These are phyloP conservation scores for Pseudochaenichthys georgianus DNA, from an alignment of 2,797 vertebrate genomes.

Conservation along the genomic window DNA sequence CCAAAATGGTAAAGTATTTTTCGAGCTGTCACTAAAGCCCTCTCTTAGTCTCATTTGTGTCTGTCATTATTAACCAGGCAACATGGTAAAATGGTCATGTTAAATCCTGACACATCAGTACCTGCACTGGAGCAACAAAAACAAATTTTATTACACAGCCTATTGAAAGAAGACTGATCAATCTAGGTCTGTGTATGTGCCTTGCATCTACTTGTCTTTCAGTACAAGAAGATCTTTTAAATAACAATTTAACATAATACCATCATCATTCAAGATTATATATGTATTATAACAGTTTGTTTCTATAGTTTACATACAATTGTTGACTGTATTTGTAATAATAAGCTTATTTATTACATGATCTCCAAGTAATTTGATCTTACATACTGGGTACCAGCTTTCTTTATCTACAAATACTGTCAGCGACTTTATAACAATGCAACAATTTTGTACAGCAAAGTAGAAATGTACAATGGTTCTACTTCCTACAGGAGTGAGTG, in stretches of 20 bases:
- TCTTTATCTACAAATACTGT: neutral
- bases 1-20: slow-evolving; percentile 82
- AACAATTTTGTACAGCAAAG: too few relatives aligned
- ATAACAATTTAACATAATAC: neutral
- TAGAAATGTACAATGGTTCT: too few relatives aligned
- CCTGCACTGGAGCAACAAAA: neutral
- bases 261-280: neutral
- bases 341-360: neutral
- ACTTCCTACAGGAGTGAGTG: slow-evolving; percentile 84
- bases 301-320: too few relatives aligned
- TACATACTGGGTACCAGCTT: neutral
- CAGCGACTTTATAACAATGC: neutral
- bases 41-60: too few relatives aligned
- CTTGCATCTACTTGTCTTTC: neutral
- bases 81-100: neutral
- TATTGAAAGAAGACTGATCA: neutral
- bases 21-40: neutral
- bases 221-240: neutral
- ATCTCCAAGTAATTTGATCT: neutral
- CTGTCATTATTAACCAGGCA: neutral
- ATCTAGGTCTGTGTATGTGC: neutral
- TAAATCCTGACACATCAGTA: neutral
- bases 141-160: neutral
- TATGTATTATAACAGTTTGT: too few relatives aligned
- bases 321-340: neutral